These are phyloP conservation scores for Malurus cyaneus DNA, from an alignment of 2,113 vertebrate species.

Conservation along the genomic window DNA sequence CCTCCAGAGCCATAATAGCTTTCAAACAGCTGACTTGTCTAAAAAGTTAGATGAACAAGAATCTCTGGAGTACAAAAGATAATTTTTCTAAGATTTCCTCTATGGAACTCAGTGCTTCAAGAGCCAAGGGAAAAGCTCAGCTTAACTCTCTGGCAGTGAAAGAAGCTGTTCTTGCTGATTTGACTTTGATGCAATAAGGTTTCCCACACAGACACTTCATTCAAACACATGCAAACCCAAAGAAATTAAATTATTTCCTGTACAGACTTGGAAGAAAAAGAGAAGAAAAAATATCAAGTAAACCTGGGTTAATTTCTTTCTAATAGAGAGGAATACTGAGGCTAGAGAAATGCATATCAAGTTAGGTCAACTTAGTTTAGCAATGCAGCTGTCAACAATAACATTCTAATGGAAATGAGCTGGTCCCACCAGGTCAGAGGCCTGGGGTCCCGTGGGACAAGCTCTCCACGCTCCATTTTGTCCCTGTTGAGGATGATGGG, in stretches of 20 bases:
- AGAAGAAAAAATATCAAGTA: neutral
- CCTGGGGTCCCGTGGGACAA: neutral
- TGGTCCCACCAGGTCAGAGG: neutral
- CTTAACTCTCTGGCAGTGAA: neutral
- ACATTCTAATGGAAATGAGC: neutral
- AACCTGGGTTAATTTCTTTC: neutral
- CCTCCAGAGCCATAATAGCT: neutral
- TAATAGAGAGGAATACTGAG: neutral
- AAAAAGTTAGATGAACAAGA: neutral
- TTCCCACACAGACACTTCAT: neutral
- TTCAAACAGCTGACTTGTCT: neutral
- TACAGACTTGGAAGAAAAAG: neutral
- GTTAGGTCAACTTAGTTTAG: neutral
- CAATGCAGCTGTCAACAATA: neutral
- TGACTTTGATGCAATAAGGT: neutral
- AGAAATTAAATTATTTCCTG: neutral
- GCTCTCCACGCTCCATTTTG: neutral
- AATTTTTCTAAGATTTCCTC: neutral
- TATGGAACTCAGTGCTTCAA: neutral
- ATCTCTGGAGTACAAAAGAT: neutral
- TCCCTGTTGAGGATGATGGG: fast-evolving
- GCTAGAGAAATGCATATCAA: neutral
- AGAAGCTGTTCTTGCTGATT: neutral
- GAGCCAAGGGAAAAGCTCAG: neutral
- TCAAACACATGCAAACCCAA: neutral